Base-by-base conservation (phyloP, 2,888 invertebrate species). In the Ptycholaimellus sp. region DNA sequence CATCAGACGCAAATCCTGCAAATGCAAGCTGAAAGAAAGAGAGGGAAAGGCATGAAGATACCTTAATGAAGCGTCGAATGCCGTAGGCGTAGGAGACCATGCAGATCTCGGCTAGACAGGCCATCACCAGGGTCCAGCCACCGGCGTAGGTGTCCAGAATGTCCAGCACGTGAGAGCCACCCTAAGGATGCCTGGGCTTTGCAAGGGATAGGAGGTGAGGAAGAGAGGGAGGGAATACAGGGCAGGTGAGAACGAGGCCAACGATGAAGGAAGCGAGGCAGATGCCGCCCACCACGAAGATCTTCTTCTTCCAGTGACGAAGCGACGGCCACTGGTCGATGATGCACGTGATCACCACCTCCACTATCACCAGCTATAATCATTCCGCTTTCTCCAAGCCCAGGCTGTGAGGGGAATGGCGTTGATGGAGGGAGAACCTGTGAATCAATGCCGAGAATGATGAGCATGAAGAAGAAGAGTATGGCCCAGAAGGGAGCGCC, bases 81-180 rank as follows among this genome's bases (percentile, higher is more conserved):
- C 65, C 65, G 46, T 65, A 65, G 3, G 61, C 54, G 58, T 61
- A 65, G 18, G 60, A 49, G 23, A 65, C 50, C 16, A 59, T 54
- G 23, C 62, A 37, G 40, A 61, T 60, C 44, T 65, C 65, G 18
- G 68, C 67, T 43, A 76, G 46, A n/a, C 61, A 61, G 34, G 64
- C 61, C 37, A 62, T 47, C 18, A 63, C 47, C 11, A 62, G 53
- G 6, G 60, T 59, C 43, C 61, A 63, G 35, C 60, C 59, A 25
- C 61, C 62, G 11, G 61, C 61, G 46, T 62, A 63, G 44, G 58
- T 60, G 48, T 62, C 62, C 46, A 63, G 58, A 37, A 62, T 46
- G 42, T 60, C 57, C 28, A 62, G 49, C 47, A 63, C 53, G 47
- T 57, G 7, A 23, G 25, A 23, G 25, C 25, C 25, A 23, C 13